Evolutionary conservation across 1,140 invertebrate genomes (phyloP), one percentile per base, ranked within the genome.

Genomic region (Hylaeus volcanicus): DNA sequence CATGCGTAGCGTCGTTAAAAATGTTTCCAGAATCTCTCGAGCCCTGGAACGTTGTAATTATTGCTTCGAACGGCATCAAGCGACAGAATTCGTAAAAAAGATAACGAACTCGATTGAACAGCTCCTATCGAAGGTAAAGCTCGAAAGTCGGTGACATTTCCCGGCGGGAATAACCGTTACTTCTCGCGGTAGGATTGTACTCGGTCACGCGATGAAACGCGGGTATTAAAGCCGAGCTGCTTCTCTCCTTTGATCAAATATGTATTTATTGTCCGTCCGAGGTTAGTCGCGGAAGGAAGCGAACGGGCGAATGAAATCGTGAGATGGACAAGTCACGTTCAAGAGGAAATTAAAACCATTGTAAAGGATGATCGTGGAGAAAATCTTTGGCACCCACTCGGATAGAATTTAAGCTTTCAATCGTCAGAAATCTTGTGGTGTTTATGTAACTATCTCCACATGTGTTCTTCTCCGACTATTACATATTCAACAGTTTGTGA

Each of bases 81-180:
- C 1, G 39, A 58, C 1, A 45, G 43, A 53, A 51, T 11, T 26
- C 43, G 41, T 11, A 14, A 56, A 15, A 6, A 0, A 8, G 6
- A 55, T 14, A 41, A 37, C 14, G 0, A 26, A 63, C 2, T 5
- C 2, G 60, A 53, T 41, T 12, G 4, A 53, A 53, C 15, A 26
- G 39, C 26, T 58, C 48, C 51, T 45, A 51, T 63, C 77, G 69
- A 69, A 72, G 53, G 41, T 5, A 65, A 70, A 72, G 82, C 72
- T 81, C n/a, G 39, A 71, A 71, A 84, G 78, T 85, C 83, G 63
- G 68, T 73, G 71, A 83, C 72, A 80, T 76, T 45, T 60, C 64
- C n/a, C 73, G 58, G 51, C 58, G n/a, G 48, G 51, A 83, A 80
- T 60, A 83, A 41, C 71, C 83, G 61, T 77, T 66, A 78, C 68